Evolutionary conservation across 2,113 vertebrate genomes (phyloP).

Genomic region (Actenoides hombroni): DNA sequence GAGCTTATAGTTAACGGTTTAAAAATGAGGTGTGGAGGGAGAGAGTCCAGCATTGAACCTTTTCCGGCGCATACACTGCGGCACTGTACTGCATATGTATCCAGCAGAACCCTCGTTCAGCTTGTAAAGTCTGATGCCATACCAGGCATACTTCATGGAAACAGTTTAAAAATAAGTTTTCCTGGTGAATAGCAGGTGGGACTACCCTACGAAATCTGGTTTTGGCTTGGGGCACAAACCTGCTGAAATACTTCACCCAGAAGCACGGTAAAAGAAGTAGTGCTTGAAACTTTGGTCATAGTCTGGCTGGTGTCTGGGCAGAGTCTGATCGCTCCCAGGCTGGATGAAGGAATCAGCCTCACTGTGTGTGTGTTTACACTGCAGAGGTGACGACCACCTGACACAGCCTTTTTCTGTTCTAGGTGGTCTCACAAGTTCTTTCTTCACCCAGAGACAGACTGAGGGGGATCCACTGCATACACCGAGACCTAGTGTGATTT

Average conservation of each 20-base stretch:
- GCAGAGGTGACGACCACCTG: background rate
- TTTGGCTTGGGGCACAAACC: constrained; percentile 20
- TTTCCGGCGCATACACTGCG: constrained; percentile 60
- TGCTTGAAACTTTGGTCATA: constrained; percentile 5
- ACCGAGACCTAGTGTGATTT: background rate
- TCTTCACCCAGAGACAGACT: background rate
- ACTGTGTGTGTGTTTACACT: background rate
- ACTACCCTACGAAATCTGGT: constrained; percentile 39
- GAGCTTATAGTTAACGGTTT: constrained; percentile 66
- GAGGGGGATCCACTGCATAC: background rate
- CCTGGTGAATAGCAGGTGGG: constrained; percentile 57
- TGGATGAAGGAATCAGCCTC: background rate
- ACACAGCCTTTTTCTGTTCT: background rate
- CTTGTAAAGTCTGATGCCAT: constrained; percentile 66
- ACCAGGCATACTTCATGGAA: constrained; percentile 66
- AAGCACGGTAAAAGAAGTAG: constrained; percentile 28
- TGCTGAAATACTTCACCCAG: constrained; percentile 32
- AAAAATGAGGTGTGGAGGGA: constrained; percentile 68
- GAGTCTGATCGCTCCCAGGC: background rate
- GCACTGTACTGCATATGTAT: constrained; percentile 44
- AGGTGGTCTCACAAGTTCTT: constrained; percentile 30
- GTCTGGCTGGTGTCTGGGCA: constrained; percentile 25
- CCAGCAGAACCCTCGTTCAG: constrained; percentile 59
- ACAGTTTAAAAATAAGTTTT: constrained; percentile 64
- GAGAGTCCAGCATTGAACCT: constrained; percentile 45